Evolutionary conservation across 2,888 invertebrate genomes (phyloP), one percentile per base, ranked within the genome.

Genomic region (Chesias legatella): DNA sequence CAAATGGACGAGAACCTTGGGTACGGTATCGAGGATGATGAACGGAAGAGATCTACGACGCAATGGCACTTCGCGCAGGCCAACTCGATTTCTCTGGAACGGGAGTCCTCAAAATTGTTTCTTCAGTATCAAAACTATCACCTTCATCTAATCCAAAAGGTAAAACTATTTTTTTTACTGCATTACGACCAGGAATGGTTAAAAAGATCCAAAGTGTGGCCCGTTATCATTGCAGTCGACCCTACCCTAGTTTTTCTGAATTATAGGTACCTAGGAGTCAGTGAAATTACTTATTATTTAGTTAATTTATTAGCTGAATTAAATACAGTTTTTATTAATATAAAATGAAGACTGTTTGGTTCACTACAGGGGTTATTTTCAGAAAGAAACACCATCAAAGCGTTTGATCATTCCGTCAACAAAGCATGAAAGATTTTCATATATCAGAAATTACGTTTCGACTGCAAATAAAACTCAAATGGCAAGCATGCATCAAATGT

Each of bases 81-180:
- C 6, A 34, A 34, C 22, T 4, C 22, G 7, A 10, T 26, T 1
- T 43, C 44, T 1, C 5, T 48, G 1, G 33, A 33, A 1, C 17
- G 10, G 1, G 38, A 36, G 0, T 29, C 47, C 13, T 49, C 52
- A 0, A 36, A 23, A 1, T 17, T 33, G 10, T 25, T 39, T n/a
- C 8, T 43, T 6, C 40, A 50, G 21, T 43, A 46, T 7, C 9
- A 24, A 6, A 41, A 39, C 20, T 48, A 42, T n/a, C 44, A 48
- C 9, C 13, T 53, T 6, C 43, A 50, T 41, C 23, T 53, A 10
- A 32, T 48, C 7, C 40, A 39, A 24, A 43, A 45, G 41, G 53
- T 49, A 33, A n/a, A n/a, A n/a, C n/a, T n/a, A n/a, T n/a, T n/a
- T n/a, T n/a, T n/a, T n/a, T n/a, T n/a, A n/a, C n/a, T n/a, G n/a